These are phyloP conservation scores for Pherbina coryleti DNA, from an alignment of 2,888 invertebrate genomes.

Conservation along the genomic window DNA sequence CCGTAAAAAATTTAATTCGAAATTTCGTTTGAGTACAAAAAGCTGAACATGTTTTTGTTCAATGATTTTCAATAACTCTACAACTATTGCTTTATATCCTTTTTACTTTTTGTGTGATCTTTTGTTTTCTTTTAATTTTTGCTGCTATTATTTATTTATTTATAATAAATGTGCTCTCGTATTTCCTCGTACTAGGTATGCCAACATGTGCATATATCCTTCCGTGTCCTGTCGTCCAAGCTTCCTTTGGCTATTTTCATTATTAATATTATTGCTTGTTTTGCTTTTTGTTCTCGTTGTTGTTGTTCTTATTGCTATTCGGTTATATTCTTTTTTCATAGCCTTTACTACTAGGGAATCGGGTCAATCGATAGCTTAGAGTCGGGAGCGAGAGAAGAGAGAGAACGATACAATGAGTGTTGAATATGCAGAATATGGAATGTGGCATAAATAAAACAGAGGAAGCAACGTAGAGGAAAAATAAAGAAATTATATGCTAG, in stretches of 20 bases:
- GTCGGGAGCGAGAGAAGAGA: not conserved
- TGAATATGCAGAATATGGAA: conserved; percentile 15
- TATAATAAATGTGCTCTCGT: conserved; percentile 57
- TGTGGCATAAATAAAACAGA: not conserved
- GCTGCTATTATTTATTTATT: conserved; percentile 51
- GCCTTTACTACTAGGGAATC: not conserved
- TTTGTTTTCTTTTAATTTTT: not conserved
- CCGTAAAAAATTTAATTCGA: not conserved
- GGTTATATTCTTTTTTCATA: not conserved
- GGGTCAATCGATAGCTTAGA: conserved; percentile 30
- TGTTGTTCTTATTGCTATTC: conserved; percentile 1
- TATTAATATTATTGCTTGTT: conserved; percentile 23
- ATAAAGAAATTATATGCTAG: not conserved
- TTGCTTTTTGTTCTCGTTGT: conserved; percentile 10
- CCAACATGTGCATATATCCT: not conserved
- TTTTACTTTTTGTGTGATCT: conserved; percentile 40
- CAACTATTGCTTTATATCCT: conserved; percentile 49
- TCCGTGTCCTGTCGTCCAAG: not conserved
- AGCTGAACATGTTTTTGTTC: not conserved
- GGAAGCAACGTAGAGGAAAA: not conserved
- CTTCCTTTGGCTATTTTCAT: conserved; percentile 19
- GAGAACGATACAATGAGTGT: not conserved
- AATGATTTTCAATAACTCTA: conserved; percentile 1
- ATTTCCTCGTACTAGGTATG: not conserved
- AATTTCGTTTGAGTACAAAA: not conserved